Base-by-base conservation (phyloP, 2,888 invertebrate species). In the Eilema griseolum region DNA sequence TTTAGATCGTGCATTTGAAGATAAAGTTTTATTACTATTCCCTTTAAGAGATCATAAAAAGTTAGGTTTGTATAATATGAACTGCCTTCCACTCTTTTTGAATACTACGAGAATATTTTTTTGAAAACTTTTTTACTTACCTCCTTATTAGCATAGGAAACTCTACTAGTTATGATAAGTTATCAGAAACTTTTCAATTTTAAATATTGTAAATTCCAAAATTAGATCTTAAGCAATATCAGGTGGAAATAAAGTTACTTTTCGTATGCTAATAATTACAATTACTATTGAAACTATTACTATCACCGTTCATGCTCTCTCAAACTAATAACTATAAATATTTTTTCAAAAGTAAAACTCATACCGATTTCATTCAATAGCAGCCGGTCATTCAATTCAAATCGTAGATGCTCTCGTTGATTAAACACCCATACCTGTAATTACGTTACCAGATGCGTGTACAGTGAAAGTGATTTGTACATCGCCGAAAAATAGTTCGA, bases 381-480 rank as follows among this genome's bases (percentile, higher is more conserved):
- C 31, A 66, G 24, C 33, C 66, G 74, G 72, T 72, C 72, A 80
- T 66, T 68, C 41, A 59, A 75, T 75, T 76, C 71, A 70, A 69
- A 67, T 70, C 73, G 75, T 80, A 78, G 73, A 74, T 75, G 79
- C 76, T 79, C 76, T 74, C 75, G 81, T 83, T 83, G 82, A 80
- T 77, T 73, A 79, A 78, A 81, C 60, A 73, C 64, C 61, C 69
- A 69, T 75, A 81, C 79, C 77, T 75, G 75, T 85, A 86, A 86
- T 87, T 87, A 85, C 75, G 67, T 79, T 79, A 80, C 81, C 75
- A 79, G 75, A 83, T 71, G 77, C 70, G 69, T 77, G 77, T 78
- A 67, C 71, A 80, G 86, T 77, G 87, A 87, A 87, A 87, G 87
- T 86, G 76, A 65, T 60, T 28, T 28, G 26, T 28, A 28, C 5